phyloP scores from a whole-genome alignment of 2,797 vertebrate species.

The Limosa lapponica region DNA sequence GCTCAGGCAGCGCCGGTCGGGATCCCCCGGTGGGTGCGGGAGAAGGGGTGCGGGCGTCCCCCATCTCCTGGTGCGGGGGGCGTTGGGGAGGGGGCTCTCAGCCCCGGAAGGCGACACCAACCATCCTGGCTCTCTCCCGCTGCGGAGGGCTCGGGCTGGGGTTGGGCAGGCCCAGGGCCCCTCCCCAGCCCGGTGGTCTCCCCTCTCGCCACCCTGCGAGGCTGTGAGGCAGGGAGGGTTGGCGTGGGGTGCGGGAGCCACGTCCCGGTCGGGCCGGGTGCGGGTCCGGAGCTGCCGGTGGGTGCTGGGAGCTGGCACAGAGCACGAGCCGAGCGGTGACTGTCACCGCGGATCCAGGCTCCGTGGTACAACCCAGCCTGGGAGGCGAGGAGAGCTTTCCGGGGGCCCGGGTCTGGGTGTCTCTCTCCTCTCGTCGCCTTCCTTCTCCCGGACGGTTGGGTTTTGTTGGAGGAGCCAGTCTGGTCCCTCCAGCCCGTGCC shows the following conservation, averaged over 20 bases:
- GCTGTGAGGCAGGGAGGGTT: fast-evolving
- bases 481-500: background rate
- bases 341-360: background rate
- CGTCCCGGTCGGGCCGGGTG: background rate
- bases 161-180: background rate
- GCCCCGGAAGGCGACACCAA: background rate
- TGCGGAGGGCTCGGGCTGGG: background rate
- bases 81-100: background rate
- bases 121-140: background rate
- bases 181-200: background rate
- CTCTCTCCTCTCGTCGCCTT: background rate
- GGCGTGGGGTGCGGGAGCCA: fast-evolving
- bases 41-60: background rate
- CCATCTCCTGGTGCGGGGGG: background rate
- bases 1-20: background rate
- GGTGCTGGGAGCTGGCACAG: background rate
- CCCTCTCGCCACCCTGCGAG: background rate
- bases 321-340: background rate
- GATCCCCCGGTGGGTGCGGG: background rate
- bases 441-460: background rate
- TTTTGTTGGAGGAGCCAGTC: background rate
- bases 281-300: background rate
- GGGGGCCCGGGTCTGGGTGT: background rate
- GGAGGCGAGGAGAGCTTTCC: background rate
- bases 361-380: background rate